Base-by-base conservation (phyloP, 2,888 invertebrate genomes). In the Stenurella melanura region DNA sequence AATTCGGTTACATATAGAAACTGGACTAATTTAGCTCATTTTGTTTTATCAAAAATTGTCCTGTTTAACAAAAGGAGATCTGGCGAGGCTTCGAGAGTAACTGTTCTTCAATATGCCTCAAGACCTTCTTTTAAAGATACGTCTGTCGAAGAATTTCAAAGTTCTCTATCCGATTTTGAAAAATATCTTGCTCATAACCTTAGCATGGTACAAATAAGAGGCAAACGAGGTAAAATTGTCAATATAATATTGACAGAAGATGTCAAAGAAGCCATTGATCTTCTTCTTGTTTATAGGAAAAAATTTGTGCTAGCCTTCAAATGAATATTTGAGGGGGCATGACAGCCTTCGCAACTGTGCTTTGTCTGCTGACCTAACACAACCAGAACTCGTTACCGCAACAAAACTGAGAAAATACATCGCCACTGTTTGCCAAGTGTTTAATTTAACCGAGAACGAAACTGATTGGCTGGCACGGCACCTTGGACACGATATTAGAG, bases 361-460 rank as follows among this genome's bases (percentile, higher is more conserved):
- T 19, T 12, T 18, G 11, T 73, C 77, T 38, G 76, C 74, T 21
- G 26, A 64, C 10, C 69, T 81, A 19, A 30, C 77, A 64, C 60
- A 38, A 11, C 82, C 82, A 38, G 78, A 80, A 11, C 30, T 60
- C 11, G 75, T 83, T 11, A 83, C 79, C 1, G 70, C 82, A n/a
- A 84, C 83, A 21, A 84, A 84, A 76, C 71, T 84, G 15, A 64
- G 83, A 60, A 85, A 85, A 67, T 83, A 84, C 61, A 73, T 83
- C 30, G 85, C 84, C 17, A 85, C 85, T 15, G 83, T 85, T n/a
- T 79, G 78, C 58, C 84, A 85, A 74, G 58, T 83, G 2, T 82
- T 85, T 21, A 78, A 85, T 72, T 73, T 84, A 15, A 80, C 71
- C 5, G 83, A 84, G 76, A 84, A 82, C 72, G 84, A 85, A 74